Conservation (phyloP, 2,888 invertebrate genomes). For the Diaperis boleti region DNA sequence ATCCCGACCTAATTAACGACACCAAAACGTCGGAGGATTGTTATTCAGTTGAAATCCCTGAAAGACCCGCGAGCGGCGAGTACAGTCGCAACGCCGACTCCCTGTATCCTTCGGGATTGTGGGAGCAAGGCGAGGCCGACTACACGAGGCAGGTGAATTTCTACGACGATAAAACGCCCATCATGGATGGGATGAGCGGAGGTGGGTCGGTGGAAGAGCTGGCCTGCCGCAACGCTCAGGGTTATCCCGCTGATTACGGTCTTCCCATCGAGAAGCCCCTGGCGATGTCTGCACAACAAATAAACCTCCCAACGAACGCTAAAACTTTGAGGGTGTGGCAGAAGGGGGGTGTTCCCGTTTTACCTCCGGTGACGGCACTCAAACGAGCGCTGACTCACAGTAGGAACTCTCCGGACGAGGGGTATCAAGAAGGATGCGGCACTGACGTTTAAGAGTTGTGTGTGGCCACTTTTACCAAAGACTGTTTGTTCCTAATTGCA, state of each 20-base stretch:
- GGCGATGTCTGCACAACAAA: conserved; percentile 65
- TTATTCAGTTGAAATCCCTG: conserved; percentile 57
- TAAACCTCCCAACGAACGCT: conserved; percentile 71
- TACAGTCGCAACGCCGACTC: conserved; percentile 82
- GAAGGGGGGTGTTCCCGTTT: conserved; percentile 83
- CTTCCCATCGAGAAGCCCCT: conserved; percentile 72
- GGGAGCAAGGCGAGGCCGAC: conserved; percentile 69
- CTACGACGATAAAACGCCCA: conserved; percentile 82
- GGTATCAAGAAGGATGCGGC: conserved; percentile 93
- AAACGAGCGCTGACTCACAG: conserved; percentile 87
- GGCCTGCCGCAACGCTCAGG: conserved; percentile 69
- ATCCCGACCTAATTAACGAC: conserved; percentile 89
- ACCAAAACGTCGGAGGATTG: conserved; percentile 69
- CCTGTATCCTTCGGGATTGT: conserved; percentile 83
- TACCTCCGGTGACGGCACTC: conserved; percentile 87
- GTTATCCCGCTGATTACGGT: conserved; percentile 83
- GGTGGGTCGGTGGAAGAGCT: conserved; percentile 75
- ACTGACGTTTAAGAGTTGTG: conserved; percentile 81
- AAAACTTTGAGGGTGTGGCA: conserved; percentile 91
- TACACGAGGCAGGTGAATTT: conserved; percentile 56
- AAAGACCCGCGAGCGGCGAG: conserved; percentile 79
- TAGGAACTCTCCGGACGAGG: conserved; percentile 90
- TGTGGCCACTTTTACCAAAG: conserved; percentile 47
- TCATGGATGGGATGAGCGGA: conserved; percentile 74
- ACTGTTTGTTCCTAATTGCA: conserved; percentile 48